Conservation (phyloP, 2,888 invertebrate species). For the Dioctria rufipes region DNA sequence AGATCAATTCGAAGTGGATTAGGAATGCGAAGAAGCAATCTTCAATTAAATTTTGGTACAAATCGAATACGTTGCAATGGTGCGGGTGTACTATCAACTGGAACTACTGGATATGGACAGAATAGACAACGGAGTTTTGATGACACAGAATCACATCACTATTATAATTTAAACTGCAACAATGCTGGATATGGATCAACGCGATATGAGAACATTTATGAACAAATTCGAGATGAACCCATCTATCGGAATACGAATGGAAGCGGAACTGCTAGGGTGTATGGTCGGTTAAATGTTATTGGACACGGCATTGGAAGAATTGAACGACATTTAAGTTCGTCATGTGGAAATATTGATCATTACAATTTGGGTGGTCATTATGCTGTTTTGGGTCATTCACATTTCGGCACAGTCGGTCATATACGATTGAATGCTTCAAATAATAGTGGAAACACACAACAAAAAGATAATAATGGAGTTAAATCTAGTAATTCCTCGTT, state of each 20-base stretch:
- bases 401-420: slow-evolving; percentile 71
- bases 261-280: slow-evolving; percentile 66
- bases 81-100: background rate
- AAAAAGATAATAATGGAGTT: slow-evolving; percentile 62
- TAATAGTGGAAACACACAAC: slow-evolving; percentile 52
- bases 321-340: slow-evolving; percentile 77
- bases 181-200: slow-evolving; percentile 62
- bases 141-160: slow-evolving; percentile 71
- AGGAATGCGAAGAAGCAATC: slow-evolving; percentile 68
- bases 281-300: slow-evolving; percentile 74
- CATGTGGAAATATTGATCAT: slow-evolving; percentile 77
- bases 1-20: slow-evolving; percentile 68
- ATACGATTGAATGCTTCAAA: slow-evolving; percentile 68
- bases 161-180: slow-evolving; percentile 66
- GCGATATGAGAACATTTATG: slow-evolving; percentile 74
- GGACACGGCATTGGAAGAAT: slow-evolving; percentile 75
- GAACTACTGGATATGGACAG: slow-evolving; percentile 41
- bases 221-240: slow-evolving; percentile 73
- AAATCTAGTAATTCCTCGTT: slow-evolving; percentile 70
- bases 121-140: slow-evolving; percentile 69
- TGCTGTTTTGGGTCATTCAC: slow-evolving; percentile 71
- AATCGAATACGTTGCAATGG: slow-evolving; percentile 61
- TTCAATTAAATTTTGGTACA: slow-evolving; percentile 68
- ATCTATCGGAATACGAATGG: slow-evolving; percentile 66
- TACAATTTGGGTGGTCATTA: slow-evolving; percentile 71